Base-by-base conservation (phyloP, 2,888 invertebrate genomes). In the Arctia plantaginis region DNA sequence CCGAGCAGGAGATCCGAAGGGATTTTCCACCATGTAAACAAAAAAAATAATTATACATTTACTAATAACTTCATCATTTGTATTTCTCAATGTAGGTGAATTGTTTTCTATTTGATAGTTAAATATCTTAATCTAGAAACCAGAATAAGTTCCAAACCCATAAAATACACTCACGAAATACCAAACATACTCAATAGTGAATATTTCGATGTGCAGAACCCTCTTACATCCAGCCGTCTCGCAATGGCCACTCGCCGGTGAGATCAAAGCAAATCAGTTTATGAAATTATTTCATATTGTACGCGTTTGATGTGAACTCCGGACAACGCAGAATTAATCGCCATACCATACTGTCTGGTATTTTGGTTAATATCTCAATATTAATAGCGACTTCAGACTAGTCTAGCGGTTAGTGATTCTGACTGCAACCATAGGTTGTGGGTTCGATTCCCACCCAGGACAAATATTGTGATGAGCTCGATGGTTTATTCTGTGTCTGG, bases 191-290 rank as follows among this genome's bases (percentile, higher is more conserved):
- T 23, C 2, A 23, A 51, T 51, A 4, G 23, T 23, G 1, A 23
- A 35, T 55, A 59, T 4, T 71, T 23, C 18, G 18, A 1, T 27
- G 27, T 66, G 39, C 69, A 18, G 82, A 82, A 77, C 80, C 77
- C 64, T 6, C 2, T 0, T 4, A 1, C 0, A 59, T 7, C 0
- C 27, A 2, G 6, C 1, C 0, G 12, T 71, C 77, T 30, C 68
- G 35, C 75, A 55, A 65, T 33, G 15, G 67, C 35, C 74, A 27
- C 59, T 74, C 30, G 15, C 20, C 30, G 15, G 30, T 78, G 84
- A 88, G 90, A 90, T 93, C 93, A 93, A 93, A 93, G 91, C 86
- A 80, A 75, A 80, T 85, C 86, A 87, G 85, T 88, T 89, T 89
- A 89, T 89, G 87, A 93, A 90, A 92, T 92, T 86, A 91, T 91